Evolutionary conservation across 2,888 invertebrate genomes (phyloP), one percentile per base, ranked within the genome.

Genomic region (Oscheius sp.): DNA sequence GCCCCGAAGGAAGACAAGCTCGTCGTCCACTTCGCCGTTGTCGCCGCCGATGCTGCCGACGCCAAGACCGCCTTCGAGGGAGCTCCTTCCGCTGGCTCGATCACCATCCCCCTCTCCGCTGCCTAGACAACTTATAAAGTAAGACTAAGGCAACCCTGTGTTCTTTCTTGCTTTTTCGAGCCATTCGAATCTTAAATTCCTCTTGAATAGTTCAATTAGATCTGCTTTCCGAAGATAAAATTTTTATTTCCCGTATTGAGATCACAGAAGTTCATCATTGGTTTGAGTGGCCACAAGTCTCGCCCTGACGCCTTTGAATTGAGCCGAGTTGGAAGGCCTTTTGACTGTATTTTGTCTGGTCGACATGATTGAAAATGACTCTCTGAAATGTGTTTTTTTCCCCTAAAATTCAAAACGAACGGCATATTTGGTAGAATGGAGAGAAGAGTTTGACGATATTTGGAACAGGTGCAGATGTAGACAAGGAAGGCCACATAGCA

Each of bases 401-500:
- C n/a, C n/a, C n/a, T n/a, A n/a, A 46, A 34, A 17, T n/a, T 37
- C 17, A 20, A n/a, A n/a, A n/a, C n/a, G n/a, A n/a, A 77, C 76
- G 61, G 72, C 27, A 72, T 70, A 42, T 73, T 70, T 15, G 76
- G 74, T 1, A 78, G 48, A 5, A 78, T 42, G 23, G 76, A 71
- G 37, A 73, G 73, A 27, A 79, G 61, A 3, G 79, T 79, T 61
- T 76, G 72, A 15, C 81, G 71, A 52, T 81, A 81, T 48, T 71
- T 64, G 4, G 78, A 76, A 5, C 76, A 79, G 2, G 81, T 81
- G 67, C 74, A 76, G 27, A 74, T 72, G 71, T 78, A 82, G 34
- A 80, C 79, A 25, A 82, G 61, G 57, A 82, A 82, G 20, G 76
- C 82, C 29, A 82, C 82, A 50, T 80, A 82, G 69, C 82, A 82